Percentiles rank a stretch among this genome's conserved stretches.
Evolutionary conservation across 2,113 vertebrate genomes (phyloP).

Genomic region (Psilopogon haemacephalus): DNA sequence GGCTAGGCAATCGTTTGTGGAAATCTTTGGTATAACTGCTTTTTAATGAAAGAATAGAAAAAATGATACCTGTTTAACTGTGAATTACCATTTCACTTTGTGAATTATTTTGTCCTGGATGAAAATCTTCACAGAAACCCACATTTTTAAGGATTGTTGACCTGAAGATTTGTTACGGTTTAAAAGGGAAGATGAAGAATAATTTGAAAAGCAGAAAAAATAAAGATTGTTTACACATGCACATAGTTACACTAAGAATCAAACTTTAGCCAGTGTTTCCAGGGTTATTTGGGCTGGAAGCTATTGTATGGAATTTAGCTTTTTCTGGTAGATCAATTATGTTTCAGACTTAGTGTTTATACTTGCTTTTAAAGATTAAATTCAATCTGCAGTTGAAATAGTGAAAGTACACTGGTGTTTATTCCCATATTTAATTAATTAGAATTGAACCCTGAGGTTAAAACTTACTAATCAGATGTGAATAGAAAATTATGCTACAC

Average conservation of each 20-base stretch:
- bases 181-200: background rate
- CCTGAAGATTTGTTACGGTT: background rate
- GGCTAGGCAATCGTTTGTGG: background rate
- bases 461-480: slow-evolving; percentile 7
- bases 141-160: background rate
- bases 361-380: slow-evolving; percentile 45
- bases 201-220: background rate
- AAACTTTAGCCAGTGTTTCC: background rate
- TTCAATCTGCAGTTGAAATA: background rate
- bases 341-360: slow-evolving; percentile 6
- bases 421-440: slow-evolving; percentile 31
- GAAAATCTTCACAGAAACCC: background rate
- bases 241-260: background rate
- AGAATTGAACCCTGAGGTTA: slow-evolving; percentile 15
- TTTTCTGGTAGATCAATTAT: slow-evolving; percentile 29
- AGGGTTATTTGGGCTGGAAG: background rate
- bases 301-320: background rate
- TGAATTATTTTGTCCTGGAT: background rate
- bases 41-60: background rate
- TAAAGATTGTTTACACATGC: background rate
- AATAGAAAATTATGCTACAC: background rate
- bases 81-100: background rate
- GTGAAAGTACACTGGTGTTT: slow-evolving; percentile 1
- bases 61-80: background rate
- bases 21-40: background rate